Evolutionary conservation across 1,140 invertebrate species (phyloP).

Genomic region (Drosophila sproati): DNA sequence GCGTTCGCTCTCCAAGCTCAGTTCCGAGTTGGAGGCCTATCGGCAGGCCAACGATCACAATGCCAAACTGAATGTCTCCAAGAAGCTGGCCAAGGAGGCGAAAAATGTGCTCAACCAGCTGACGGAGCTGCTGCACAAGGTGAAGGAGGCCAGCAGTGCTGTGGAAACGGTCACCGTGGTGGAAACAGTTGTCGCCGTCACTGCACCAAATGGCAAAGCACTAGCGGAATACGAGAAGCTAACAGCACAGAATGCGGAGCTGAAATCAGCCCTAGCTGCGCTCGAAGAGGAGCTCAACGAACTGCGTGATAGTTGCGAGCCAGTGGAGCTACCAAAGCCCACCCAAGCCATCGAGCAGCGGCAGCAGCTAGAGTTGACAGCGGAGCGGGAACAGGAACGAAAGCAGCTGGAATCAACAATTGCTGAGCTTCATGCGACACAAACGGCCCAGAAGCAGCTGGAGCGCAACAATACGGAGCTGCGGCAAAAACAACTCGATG

Average conservation of each 20-base stretch:
- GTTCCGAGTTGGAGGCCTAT: conserved; percentile 78
- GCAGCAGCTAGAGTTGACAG: conserved; percentile 3
- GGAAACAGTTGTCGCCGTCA: conserved; percentile 78
- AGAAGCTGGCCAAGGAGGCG: conserved; percentile 82
- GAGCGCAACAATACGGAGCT: too few relatives aligned
- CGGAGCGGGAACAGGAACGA: neutral
- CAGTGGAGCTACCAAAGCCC: conserved; percentile 7
- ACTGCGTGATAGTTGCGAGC: conserved; percentile 39
- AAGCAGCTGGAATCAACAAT: conserved; percentile 38
- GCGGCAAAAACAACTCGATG: neutral
- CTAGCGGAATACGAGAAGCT: conserved; percentile 84
- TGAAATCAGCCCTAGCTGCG: conserved; percentile 62
- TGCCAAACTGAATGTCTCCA: conserved; percentile 77
- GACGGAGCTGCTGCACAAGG: conserved; percentile 76
- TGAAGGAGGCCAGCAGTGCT: conserved; percentile 85
- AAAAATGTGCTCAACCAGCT: conserved; percentile 74
- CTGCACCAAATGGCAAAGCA: conserved; percentile 78
- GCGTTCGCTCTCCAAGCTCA: conserved; percentile 65
- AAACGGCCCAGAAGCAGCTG: neutral
- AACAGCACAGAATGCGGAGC: conserved; percentile 84
- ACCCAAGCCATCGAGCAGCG: conserved; percentile 17
- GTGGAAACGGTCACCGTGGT: conserved; percentile 83
- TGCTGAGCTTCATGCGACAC: conserved; percentile 24
- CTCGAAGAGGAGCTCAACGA: conserved; percentile 61
- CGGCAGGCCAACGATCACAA: conserved; percentile 75